Evolutionary conservation across 2,113 vertebrate genomes (phyloP).

Genomic region (Colaptes auratus): DNA sequence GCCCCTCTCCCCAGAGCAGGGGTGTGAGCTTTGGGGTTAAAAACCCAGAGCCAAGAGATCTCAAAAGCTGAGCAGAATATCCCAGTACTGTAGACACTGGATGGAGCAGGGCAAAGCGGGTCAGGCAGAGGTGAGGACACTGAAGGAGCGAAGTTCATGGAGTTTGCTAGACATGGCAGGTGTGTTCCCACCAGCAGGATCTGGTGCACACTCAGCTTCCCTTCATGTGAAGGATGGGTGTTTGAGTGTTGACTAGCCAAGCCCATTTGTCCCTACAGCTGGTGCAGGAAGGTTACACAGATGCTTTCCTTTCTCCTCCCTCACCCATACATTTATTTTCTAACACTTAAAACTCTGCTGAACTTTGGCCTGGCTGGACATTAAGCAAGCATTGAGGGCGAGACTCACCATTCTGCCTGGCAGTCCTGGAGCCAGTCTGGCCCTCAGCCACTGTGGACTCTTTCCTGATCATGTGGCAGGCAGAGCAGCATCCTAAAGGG

Average conservation of each 20-base stretch:
- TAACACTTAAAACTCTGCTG: not conserved
- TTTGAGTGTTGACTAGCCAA: not conserved
- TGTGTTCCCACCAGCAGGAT: not conserved
- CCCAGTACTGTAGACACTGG: rapidly evolving
- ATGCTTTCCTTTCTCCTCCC: not conserved
- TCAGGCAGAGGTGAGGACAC: not conserved
- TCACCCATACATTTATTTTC: not conserved
- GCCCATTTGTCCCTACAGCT: not conserved
- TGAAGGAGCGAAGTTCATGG: rapidly evolving
- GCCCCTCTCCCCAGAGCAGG: not conserved
- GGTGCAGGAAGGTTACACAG: not conserved
- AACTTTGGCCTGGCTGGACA: not conserved
- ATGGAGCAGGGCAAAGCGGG: not conserved
- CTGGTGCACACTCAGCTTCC: not conserved
- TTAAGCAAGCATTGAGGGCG: rapidly evolving
- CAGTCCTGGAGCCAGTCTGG: not conserved
- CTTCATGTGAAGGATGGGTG: not conserved
- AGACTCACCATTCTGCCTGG: not conserved
- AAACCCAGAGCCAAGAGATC: not conserved
- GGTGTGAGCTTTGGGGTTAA: not conserved
- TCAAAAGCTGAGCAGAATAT: not conserved
- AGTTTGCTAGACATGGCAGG: not conserved
- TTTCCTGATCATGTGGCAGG: not conserved
- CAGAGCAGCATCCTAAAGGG: not conserved
- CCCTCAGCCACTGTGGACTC: rapidly evolving